Percentiles rank a stretch among this genome's conserved stretches.
Conservation (phyloP, 2,113 vertebrate genomes). For the Centrocercus urophasianus region DNA sequence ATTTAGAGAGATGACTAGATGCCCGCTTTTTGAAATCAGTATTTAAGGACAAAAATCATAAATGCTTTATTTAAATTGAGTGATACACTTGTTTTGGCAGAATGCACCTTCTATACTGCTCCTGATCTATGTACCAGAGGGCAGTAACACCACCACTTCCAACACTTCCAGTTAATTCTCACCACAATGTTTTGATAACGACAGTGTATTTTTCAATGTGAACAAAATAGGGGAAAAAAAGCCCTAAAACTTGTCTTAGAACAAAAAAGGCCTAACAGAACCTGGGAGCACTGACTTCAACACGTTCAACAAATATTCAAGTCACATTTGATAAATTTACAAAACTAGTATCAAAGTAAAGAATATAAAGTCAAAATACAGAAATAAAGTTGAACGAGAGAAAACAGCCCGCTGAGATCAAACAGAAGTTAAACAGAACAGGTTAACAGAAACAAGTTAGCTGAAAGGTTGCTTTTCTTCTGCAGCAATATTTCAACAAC, state of each 20-base stretch:
- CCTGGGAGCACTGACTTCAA: constrained; percentile 59
- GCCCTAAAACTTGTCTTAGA: background rate
- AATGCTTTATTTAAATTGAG: constrained; percentile 54
- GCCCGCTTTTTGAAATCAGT: constrained; percentile 50
- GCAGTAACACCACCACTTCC: constrained; percentile 10
- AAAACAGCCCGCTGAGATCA: constrained; percentile 63
- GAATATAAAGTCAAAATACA: constrained; percentile 73
- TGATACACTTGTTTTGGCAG: constrained; percentile 34
- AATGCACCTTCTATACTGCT: constrained; percentile 1
- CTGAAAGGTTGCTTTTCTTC: constrained; percentile 1
- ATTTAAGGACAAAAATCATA: constrained; percentile 48
- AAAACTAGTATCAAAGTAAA: constrained; percentile 77
- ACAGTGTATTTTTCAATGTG: background rate
- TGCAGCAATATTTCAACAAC: constrained; percentile 47
- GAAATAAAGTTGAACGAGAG: constrained; percentile 58
- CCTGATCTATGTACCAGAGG: background rate
- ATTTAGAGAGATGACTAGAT: constrained; percentile 29
- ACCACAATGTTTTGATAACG: constrained; percentile 17
- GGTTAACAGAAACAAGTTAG: constrained; percentile 35
- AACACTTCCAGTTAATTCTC: constrained; percentile 48
- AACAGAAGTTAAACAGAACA: constrained; percentile 61
- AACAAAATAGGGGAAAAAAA: constrained; percentile 18
- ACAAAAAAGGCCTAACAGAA: constrained; percentile 22
- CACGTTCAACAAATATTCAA: constrained; percentile 61
- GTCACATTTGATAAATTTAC: constrained; percentile 75